Base-by-base conservation (phyloP, 1,140 invertebrate species). In the Hestina assimilis region DNA sequence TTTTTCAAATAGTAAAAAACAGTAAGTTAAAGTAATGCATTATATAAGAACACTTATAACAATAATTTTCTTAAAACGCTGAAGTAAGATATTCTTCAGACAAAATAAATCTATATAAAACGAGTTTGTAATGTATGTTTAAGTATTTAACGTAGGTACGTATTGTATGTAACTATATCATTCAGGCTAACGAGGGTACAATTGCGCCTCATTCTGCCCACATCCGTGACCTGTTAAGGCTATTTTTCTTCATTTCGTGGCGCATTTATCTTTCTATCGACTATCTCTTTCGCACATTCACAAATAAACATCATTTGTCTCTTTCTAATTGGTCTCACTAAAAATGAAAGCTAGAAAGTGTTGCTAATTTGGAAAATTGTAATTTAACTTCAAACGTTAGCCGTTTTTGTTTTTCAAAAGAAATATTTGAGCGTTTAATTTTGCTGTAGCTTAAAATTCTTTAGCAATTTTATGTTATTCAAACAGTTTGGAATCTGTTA, bases 191-290 rank as follows among this genome's bases (percentile, higher is more conserved):
- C 43, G 43, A 46, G 15, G 24, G 24, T 46, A 46, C 26, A 46
- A 46, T 28, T 23, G 43, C 20, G 8, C 43, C 7, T 24, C 33
- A 12, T 38, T 38, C 43, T 29, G 6, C 14, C 41, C 41, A 50
- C 47, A 38, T 50, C 20, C 28, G 33, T 26, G 47, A 38, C 47
- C 14, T 50, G 41, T 7, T 24, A 62, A 56, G 46, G 46, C 38
- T 33, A 62, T 62, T 62, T 62, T 62, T 62, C 59, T 62, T 62
- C 53, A 62, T 62, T 62, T 17, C 38, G 46, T 43, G 41, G 42
- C 14, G 42, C 52, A 40, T 59, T 56, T 56, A 52, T 61, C 51
- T 59, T 29, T 26, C 28, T 63, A 35, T 35, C 31, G 31, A 35
- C 31, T n/a, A 6, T 35, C 31, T 35, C 31, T 12, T 35, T 35